Base-by-base conservation (phyloP, 2,888 invertebrate genomes). In the Endotricha flammealis region DNA sequence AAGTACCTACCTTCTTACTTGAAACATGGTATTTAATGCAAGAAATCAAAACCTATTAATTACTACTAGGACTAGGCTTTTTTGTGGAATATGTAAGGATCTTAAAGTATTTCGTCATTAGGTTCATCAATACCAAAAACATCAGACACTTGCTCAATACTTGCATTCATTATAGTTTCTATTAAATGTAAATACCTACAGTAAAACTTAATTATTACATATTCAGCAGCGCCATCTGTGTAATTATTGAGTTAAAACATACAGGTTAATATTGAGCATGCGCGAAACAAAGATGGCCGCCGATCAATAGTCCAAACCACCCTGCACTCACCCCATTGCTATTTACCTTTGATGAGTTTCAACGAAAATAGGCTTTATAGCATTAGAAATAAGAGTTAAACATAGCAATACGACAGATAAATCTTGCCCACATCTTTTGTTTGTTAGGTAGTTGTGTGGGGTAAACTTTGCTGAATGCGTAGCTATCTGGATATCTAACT, bases 271-370 rank as follows among this genome's bases (percentile, higher is more conserved):
- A 57, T 38, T 37, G 60, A 79, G 81, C 85, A 73, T 71, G 82
- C 69, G 73, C 57, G 55, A 64, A 66, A 64, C 69, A 80, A 78
- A 57, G 10, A 85, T 85, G 85, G 85, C 83, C 56, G 75, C 62
- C 71, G 64, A 85, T 85, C 85, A 76, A 85, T 85, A 83, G 55
- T 48, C 45, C 53, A 57, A 56, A 52, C 80, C 81, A 75, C 81
- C 82, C 78, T 57, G 40, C 57, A 61, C 64, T 68, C 64, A 74
- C 75, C 80, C 68, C 58, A 59, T 50, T 51, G 48, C 46, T 54
- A 50, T 54, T 47, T 48, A 31, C 44, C 45, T 50, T 42, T 40
- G 44, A 50, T 44, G 44, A 44, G 39, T 29, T 41, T 44, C 52
- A 41, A 38, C 46, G 4, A 74, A 68, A 69, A 52, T 41, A 43